Conservation (phyloP, 2,888 invertebrate species). For the Stenichneumon culpator region DNA sequence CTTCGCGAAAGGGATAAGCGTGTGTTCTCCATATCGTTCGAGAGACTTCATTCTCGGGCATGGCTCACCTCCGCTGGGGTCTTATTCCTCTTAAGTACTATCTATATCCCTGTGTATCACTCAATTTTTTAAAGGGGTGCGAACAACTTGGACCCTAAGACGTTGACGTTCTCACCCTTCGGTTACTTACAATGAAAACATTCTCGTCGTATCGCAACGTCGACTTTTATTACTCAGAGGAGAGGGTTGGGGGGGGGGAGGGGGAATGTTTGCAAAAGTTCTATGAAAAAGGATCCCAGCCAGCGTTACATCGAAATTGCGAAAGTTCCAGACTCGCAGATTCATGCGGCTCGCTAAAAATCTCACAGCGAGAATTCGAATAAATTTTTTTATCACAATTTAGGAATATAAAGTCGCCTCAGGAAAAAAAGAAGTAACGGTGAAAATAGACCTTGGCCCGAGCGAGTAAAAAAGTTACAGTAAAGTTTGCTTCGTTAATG, state of each 20-base stretch:
- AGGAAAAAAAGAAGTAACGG: too few relatives aligned
- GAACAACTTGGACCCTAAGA: background rate
- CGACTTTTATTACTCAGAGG: constrained; percentile 33
- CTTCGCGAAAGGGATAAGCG: constrained; percentile 10
- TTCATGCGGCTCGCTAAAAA: constrained; percentile 1
- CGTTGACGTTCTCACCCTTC: constrained; percentile 1
- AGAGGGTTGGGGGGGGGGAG: background rate
- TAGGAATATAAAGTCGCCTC: too few relatives aligned
- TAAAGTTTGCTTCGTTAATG: background rate
- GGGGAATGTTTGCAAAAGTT: constrained; percentile 32
- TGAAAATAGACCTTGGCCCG: too few relatives aligned
- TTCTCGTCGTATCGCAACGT: constrained; percentile 18
- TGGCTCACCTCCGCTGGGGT: background rate
- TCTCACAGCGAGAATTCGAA: background rate
- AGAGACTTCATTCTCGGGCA: constrained; percentile 21
- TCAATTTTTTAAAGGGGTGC: constrained; percentile 4
- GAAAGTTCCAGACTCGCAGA: constrained; percentile 40
- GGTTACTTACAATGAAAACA: constrained; percentile 25
- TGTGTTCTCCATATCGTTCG: constrained; percentile 19
- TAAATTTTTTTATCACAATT: background rate
- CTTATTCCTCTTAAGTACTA: constrained; percentile 19
- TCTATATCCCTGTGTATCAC: constrained; percentile 27
- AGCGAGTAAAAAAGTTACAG: background rate
- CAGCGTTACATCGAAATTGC: constrained; percentile 30
- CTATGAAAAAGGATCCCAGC: constrained; percentile 15